phyloP scores from a whole-genome alignment of 2,888 invertebrate species.

The Rhagium mordax region DNA sequence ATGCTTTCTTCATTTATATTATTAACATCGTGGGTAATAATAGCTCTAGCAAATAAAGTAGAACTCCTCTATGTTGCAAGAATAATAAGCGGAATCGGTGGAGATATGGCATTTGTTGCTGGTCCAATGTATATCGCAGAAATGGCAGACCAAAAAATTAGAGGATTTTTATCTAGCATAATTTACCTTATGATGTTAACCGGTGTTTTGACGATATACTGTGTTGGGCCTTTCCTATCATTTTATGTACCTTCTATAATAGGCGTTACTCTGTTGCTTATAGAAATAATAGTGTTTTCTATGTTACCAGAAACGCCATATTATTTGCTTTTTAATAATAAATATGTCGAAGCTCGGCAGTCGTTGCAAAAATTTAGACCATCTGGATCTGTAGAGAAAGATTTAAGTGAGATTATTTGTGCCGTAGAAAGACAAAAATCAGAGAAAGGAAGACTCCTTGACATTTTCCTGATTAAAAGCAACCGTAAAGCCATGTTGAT shows the following conservation, averaged over 20 bases:
- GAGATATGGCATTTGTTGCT: conserved; percentile 66
- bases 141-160: conserved; percentile 65
- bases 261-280: conserved; percentile 59
- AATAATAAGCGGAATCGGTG: conserved; percentile 63
- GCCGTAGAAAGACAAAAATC: conserved; percentile 63
- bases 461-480: conserved; percentile 62
- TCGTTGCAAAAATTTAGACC: conserved; percentile 60
- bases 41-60: conserved; percentile 58
- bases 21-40: conserved; percentile 63
- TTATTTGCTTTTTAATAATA: conserved; percentile 60
- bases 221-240: conserved; percentile 61
- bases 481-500: conserved; percentile 65
- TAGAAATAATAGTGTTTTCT: conserved; percentile 63
- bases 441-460: conserved; percentile 62
- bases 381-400: conserved; percentile 58
- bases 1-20: conserved; percentile 60
- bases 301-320: conserved; percentile 68
- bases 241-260: conserved; percentile 62
- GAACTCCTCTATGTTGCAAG: conserved; percentile 61
- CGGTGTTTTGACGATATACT: conserved; percentile 65
- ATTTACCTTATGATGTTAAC: conserved; percentile 66
- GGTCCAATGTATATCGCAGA: conserved; percentile 68
- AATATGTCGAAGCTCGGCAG: conserved; percentile 59
- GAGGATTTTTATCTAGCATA: conserved; percentile 64
- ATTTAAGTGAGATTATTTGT: conserved; percentile 62